phyloP scores from a whole-genome alignment of 2,888 invertebrate species.

The Endotricha flammealis region DNA sequence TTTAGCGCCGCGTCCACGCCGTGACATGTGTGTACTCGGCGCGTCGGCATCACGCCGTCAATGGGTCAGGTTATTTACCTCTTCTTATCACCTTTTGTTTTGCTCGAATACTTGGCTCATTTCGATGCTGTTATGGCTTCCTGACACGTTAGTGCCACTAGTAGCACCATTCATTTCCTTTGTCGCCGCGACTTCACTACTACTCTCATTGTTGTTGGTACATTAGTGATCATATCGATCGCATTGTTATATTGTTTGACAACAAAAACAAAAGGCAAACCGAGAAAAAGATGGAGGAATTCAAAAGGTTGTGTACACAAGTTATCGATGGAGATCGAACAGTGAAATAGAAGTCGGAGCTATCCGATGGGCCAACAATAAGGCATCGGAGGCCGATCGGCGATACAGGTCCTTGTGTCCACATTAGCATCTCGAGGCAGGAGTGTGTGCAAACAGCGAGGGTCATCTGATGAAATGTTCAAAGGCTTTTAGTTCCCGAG shows the following conservation, averaged over 20 bases:
- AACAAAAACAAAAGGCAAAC: slow-evolving; percentile 6
- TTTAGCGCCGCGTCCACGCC: slow-evolving; percentile 28
- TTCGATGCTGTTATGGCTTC: slow-evolving; percentile 42
- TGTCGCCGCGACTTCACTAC: slow-evolving; percentile 12
- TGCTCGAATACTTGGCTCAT: slow-evolving; percentile 66
- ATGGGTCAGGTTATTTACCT: slow-evolving; percentile 76
- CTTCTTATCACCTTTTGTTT: slow-evolving; percentile 76
- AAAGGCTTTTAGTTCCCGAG: slow-evolving; percentile 79
- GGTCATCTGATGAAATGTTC: slow-evolving; percentile 79
- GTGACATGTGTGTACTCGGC: slow-evolving; percentile 18
- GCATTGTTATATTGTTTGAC: slow-evolving; percentile 6
- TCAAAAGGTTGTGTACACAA: slow-evolving; percentile 48
- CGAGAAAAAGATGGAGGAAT: slow-evolving; percentile 11
- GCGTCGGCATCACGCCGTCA: slow-evolving; percentile 58
- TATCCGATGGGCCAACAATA: slow-evolving; percentile 67
- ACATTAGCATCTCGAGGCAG: slow-evolving; percentile 76
- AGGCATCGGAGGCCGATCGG: slow-evolving; percentile 70
- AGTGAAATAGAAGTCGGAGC: slow-evolving; percentile 64
- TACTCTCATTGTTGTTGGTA: slow-evolving; percentile 9
- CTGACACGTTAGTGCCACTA: slow-evolving; percentile 30
- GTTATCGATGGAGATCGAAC: slow-evolving; percentile 57
- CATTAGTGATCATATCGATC: slow-evolving; percentile 12
- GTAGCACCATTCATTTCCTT: slow-evolving; percentile 12
- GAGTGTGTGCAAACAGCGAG: slow-evolving; percentile 76
- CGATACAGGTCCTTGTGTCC: slow-evolving; percentile 77